Base-by-base conservation (phyloP, 2,797 vertebrate species). In the Phrynocephalus forsythii region DNA sequence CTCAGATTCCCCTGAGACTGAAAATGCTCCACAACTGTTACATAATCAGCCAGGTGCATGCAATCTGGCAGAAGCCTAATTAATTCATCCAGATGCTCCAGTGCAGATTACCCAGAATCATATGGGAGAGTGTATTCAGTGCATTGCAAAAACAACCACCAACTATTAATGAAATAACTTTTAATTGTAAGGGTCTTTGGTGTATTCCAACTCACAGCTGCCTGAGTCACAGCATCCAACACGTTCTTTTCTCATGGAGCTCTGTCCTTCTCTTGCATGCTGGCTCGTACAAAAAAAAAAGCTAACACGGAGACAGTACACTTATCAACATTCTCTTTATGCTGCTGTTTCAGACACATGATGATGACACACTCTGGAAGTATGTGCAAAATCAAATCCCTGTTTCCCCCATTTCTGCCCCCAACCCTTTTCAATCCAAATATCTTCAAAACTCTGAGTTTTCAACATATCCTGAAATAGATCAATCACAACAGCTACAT, bases 41-140 rank as follows among this genome's bases (percentile, higher is more conserved):
- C 93, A 93, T 91, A 94, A 95, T 94, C 87, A 94, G 90, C 87
- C 92, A 94, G 88, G 95, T 89, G 91, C 78, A 92, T 88, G 91
- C 88, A 93, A 92, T 89, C 84, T 88, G 73, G 50, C n/a, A 72
- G 69, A 60, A 16, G 11, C 89, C 84, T 93, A 93, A 95, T 94
- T 93, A 93, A 94, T 93, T 90, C 88, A 91, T 68, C 79, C 94
- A 94, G 93, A 95, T 94, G 94, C 92, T 94, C 81, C 91, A 88
- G 84, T 83, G 87, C 84, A 93, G 92, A 95, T 94, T 94, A 94
- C 91, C 83, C 87, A 88, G 48, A 79, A 93, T 94, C 92, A 94
- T 90, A 85, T 88, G 92, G 88, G 92, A 94, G 82, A 90, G 85
- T 78, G 50, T 91, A 83, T 90, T 94, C 90, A 82, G n/a, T 24